phyloP scores from a whole-genome alignment of 2,113 vertebrate species.

The Typhlomys cinereus region DNA sequence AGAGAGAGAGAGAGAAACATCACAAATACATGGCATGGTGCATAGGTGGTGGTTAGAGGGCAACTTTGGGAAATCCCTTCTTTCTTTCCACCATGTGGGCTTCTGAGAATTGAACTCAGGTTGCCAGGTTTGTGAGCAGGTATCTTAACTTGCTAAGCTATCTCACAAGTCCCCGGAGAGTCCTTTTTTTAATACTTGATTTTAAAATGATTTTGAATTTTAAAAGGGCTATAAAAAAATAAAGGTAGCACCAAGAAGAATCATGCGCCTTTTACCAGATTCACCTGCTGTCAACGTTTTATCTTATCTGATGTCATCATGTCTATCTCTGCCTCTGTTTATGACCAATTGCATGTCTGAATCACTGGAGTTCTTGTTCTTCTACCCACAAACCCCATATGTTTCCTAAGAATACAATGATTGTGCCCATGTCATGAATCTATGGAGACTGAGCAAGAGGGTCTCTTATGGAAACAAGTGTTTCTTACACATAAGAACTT shows the following conservation, averaged over 20 bases:
- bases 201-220: constrained; percentile 25
- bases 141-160: no score
- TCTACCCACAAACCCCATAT: not conserved
- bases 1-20: no score
- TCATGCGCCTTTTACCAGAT: not conserved
- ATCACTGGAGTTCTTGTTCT: not conserved
- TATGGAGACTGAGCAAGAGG: not conserved
- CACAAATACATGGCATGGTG: no score
- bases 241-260: constrained; percentile 19
- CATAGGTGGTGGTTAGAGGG: no score
- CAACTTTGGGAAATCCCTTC: no score
- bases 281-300: not conserved
- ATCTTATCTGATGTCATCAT: not conserved
- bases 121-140: no score
- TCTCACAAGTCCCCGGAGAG: no score
- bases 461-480: not conserved
- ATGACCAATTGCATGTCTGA: not conserved
- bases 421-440: not conserved
- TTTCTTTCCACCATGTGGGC: no score
- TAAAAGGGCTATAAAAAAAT: not conserved
- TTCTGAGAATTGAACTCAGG: no score
- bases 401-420: not conserved
- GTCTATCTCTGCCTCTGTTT: not conserved
- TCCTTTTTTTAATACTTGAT: not conserved
- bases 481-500: no score